Evolutionary conservation across 2,797 vertebrate species (phyloP).

Genomic region (Simalia tracyae): DNA sequence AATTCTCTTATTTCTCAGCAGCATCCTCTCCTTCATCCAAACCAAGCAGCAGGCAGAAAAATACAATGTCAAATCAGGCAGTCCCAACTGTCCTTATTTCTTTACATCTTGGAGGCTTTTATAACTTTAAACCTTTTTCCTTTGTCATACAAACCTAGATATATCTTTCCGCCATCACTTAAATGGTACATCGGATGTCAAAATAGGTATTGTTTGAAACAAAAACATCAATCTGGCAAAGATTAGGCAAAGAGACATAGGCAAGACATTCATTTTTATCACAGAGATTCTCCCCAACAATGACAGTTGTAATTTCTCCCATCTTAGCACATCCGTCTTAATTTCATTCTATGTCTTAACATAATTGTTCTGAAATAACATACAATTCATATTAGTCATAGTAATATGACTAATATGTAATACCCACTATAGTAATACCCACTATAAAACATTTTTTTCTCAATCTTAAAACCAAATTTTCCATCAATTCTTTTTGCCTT

Average conservation of each 20-base stretch:
- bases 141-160: not conserved
- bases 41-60: not conserved
- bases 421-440: not conserved
- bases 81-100: not conserved
- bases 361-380: not conserved
- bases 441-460: not conserved
- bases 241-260: too few relatives aligned
- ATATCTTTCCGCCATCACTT: not conserved
- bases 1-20: not conserved
- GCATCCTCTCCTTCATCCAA: too few relatives aligned
- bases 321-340: not conserved
- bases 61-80: not conserved
- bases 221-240: not conserved
- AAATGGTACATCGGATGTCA: not conserved
- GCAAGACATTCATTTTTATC: not conserved
- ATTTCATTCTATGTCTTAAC: not conserved
- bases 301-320: not conserved
- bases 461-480: not conserved
- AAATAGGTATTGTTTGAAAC: not conserved
- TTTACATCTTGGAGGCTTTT: not conserved
- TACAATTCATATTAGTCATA: not conserved
- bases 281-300: not conserved
- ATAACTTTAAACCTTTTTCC: not conserved
- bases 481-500: not conserved
- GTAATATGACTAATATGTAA: too few relatives aligned